Base-by-base conservation (phyloP, 2,888 invertebrate species). In the Thecophora atra region DNA sequence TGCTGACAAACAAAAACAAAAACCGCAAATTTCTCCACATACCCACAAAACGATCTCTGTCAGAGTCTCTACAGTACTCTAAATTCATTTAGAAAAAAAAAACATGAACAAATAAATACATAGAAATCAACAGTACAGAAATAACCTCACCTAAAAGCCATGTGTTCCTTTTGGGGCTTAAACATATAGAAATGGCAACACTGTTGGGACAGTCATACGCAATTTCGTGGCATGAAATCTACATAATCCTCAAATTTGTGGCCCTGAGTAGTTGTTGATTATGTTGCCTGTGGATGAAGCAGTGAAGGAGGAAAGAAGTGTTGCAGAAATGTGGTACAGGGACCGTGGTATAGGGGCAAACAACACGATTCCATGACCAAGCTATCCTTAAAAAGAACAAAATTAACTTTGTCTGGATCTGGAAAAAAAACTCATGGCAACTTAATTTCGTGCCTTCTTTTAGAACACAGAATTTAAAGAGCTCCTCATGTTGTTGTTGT, bases 231-330 rank as follows among this genome's bases (percentile, higher is more conserved):
- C 58, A 68, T 58, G 68, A 54, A 68, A 68, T 68, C 56, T 68
- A 42, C 68, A 68, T 68, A 68, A 68, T 68, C 68, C 68, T 68
- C 56, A 68, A 68, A 68, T 68, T 68, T 68, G 68, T 58, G 68
- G 68, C 68, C 37, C 54, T 58, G 68, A 42, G 68, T 60, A 30
- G 30, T 7, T 60, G 60, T 11, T 30, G 60, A 60, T 60, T 26
- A 8, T 26, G 26, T 11, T 15, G 60, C 60, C 26, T 17, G 28
- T 13, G 60, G 15, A n/a, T n/a, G 52, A 13, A 54, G 52, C 30
- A 28, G 51, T 5, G 37, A 37, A 8, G 37, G 37, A 58, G 3
- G 17, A 26, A 15, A 58, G 28, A 13, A 28, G 11, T 17, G 24
- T 3, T 7, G 26, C 15, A 2, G 58, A 17, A 7, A n/a, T 8